phyloP scores from a whole-genome alignment of 2,888 invertebrate species.

The Drosophila gaucha region DNA sequence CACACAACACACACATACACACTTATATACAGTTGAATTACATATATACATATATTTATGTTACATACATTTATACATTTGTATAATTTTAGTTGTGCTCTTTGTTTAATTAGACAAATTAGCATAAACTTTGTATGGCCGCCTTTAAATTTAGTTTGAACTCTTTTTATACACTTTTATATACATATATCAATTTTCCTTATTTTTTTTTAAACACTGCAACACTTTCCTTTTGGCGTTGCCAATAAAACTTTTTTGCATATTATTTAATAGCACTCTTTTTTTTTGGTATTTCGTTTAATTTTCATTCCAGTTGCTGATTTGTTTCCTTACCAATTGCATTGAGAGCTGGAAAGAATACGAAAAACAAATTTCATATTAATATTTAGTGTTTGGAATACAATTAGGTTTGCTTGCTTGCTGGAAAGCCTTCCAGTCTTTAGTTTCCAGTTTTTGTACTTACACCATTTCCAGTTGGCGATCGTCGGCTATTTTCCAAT shows the following conservation, averaged over 20 bases:
- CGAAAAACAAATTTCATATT: not conserved
- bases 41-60: not conserved
- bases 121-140: constrained; percentile 34
- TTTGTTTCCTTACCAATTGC: constrained; percentile 68
- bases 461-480: constrained; percentile 64
- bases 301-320: constrained; percentile 42
- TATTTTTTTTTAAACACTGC: constrained; percentile 10
- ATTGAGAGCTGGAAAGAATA: constrained; percentile 50
- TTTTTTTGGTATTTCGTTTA: constrained; percentile 14
- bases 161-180: not conserved
- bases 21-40: not conserved
- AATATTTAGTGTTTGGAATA: not conserved
- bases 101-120: constrained; percentile 24
- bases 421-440: constrained; percentile 2
- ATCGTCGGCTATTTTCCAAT: constrained; percentile 53
- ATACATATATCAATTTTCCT: not conserved
- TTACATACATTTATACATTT: constrained; percentile 6
- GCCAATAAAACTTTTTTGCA: constrained; percentile 27
- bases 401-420: not conserved
- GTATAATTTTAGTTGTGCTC: constrained; percentile 10
- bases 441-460: constrained; percentile 45
- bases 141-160: constrained; percentile 15
- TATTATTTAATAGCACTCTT: constrained; percentile 27
- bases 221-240: constrained; percentile 32
- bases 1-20: constrained; percentile 17